These are phyloP conservation scores for Danio choprae DNA, from an alignment of 2,797 vertebrate genomes.

Conservation along the genomic window DNA sequence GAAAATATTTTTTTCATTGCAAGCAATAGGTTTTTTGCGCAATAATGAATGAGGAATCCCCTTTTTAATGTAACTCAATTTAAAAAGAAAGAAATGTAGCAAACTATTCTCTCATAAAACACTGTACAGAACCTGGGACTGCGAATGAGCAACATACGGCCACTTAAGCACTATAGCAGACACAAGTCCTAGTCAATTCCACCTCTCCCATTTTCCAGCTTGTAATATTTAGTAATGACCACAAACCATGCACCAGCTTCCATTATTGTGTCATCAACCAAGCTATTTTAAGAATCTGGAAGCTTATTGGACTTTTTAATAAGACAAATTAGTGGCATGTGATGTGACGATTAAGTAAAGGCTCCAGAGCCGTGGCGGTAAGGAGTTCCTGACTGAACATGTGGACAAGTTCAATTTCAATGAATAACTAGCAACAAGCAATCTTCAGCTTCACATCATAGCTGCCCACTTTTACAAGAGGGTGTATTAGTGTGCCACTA, in stretches of 20 bases:
- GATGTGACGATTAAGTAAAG: constrained; percentile 59
- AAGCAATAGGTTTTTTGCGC: too few relatives aligned
- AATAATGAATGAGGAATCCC: too few relatives aligned
- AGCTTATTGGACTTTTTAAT: constrained; percentile 69
- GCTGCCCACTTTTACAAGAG: constrained; percentile 17
- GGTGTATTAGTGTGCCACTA: background rate
- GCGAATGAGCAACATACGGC: constrained; percentile 31
- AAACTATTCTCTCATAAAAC: constrained; percentile 52
- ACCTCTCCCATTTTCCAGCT: constrained; percentile 60
- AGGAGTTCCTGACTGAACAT: constrained; percentile 60
- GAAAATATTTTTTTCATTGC: too few relatives aligned
- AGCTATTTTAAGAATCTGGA: constrained; percentile 66
- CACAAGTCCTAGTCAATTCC: constrained; percentile 60
- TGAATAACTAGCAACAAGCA: constrained; percentile 47
- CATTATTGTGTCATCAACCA: constrained; percentile 63
- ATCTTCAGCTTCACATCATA: constrained; percentile 32
- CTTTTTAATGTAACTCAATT: constrained; percentile 2
- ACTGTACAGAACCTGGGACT: constrained; percentile 22
- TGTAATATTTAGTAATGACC: constrained; percentile 63
- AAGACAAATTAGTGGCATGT: constrained; percentile 67
- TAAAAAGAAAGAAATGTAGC: constrained; percentile 34
- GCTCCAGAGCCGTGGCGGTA: constrained; percentile 49
- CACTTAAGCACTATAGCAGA: constrained; percentile 59
- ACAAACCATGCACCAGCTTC: constrained; percentile 62
- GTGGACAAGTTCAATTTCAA: constrained; percentile 49